Conservation (phyloP, 2,113 vertebrate species). For the Eretmochelys imbricata region DNA sequence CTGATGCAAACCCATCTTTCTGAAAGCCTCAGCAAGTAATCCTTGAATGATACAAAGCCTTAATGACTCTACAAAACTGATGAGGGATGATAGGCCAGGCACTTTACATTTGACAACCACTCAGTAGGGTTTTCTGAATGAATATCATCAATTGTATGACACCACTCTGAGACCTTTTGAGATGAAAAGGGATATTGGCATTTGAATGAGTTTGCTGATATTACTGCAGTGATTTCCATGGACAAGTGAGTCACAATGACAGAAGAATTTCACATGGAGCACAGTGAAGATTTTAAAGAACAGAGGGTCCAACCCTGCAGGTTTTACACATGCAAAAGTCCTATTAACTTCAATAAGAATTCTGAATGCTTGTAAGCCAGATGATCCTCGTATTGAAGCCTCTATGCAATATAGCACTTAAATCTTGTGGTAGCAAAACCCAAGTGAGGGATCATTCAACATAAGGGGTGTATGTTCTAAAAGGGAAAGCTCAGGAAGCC, state of each 20-base stretch:
- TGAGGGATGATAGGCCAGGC: not conserved
- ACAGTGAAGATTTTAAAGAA: not conserved
- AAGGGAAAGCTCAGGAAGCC: not conserved
- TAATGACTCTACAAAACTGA: not conserved
- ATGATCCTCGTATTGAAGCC: not conserved
- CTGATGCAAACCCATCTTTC: not conserved
- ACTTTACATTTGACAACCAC: not conserved
- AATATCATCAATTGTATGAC: not conserved
- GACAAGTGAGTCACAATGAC: not conserved
- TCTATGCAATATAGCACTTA: not conserved
- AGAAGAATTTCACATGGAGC: not conserved
- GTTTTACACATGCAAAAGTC: not conserved
- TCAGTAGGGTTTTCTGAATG: not conserved
- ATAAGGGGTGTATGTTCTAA: not conserved
- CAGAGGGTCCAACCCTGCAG: not conserved
- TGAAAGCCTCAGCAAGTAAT: not conserved
- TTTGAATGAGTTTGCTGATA: not conserved
- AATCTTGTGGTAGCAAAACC: not conserved
- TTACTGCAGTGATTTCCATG: not conserved
- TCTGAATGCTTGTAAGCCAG: not conserved
- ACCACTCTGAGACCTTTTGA: not conserved
- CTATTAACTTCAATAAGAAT: not conserved
- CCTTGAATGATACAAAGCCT: not conserved
- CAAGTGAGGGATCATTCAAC: not conserved
- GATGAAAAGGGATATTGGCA: not conserved